Percentiles rank a stretch among this genome's conserved stretches.
Evolutionary conservation across 2,888 invertebrate genomes (phyloP).

Genomic region (Chrysotoxum bicinctum): DNA sequence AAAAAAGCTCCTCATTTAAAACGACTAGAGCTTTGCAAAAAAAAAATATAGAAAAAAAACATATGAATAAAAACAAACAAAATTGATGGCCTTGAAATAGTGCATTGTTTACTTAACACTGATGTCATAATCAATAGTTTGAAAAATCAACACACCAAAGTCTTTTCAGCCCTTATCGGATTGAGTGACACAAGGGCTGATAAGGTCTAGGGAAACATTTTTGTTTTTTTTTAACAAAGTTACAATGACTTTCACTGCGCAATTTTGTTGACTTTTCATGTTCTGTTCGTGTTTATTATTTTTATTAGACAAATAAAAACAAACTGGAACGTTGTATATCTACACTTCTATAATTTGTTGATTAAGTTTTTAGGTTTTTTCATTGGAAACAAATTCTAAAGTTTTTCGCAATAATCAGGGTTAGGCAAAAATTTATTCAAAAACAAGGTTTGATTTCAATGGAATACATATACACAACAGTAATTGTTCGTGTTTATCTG

Average conservation of each 20-base stretch:
- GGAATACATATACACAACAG: too few species aligned
- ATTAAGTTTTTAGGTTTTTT: background rate
- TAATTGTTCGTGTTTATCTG: too few species aligned
- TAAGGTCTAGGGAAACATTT: constrained; percentile 5
- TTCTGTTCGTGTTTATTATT: background rate
- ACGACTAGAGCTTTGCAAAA: background rate
- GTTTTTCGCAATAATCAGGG: background rate
- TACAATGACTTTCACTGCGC: constrained; percentile 63
- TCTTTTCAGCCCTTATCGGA: constrained; percentile 26
- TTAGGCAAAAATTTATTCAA: too few species aligned
- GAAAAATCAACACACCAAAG: background rate
- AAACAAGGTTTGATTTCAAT: too few species aligned
- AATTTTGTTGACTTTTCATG: constrained; percentile 29
- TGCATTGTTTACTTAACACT: constrained; percentile 2
- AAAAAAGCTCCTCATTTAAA: constrained; percentile 1
- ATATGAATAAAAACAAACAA: background rate
- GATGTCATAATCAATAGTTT: background rate
- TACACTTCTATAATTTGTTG: background rate
- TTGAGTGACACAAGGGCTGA: background rate
- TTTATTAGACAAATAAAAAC: constrained; percentile 7
- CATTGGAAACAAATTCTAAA: background rate
- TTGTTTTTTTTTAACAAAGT: constrained; percentile 8
- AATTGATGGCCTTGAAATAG: constrained; percentile 12
- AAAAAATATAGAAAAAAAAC: background rate
- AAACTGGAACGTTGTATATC: background rate